Conservation (phyloP, 2,113 vertebrate genomes). For the Nesoenas mayeri region DNA sequence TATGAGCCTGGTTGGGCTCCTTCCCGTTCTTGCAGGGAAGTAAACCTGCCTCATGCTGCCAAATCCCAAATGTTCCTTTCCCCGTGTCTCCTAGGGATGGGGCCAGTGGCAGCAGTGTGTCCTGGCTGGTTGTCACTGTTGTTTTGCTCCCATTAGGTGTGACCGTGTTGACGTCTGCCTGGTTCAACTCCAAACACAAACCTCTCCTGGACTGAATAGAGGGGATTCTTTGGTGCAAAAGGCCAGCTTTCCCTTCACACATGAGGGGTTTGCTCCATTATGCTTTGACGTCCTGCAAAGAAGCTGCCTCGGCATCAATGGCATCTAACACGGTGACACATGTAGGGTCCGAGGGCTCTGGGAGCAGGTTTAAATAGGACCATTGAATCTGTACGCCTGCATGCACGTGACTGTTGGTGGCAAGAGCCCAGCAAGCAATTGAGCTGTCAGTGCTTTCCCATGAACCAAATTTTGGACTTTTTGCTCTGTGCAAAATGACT, state of each 20-base stretch:
- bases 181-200: background rate
- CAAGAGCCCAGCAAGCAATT: background rate
- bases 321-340: conserved; percentile 16
- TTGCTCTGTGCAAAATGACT: background rate
- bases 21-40: background rate
- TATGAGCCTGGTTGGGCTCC: background rate
- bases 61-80: background rate
- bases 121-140: background rate
- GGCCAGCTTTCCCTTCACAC: conserved; percentile 43
- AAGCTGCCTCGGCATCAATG: conserved; percentile 31
- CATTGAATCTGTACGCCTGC: background rate
- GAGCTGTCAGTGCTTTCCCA: background rate
- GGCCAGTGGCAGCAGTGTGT: rapidly evolving
- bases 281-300: conserved; percentile 47
- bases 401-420: background rate
- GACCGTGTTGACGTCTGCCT: background rate
- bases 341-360: background rate
- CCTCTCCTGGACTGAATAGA: background rate
- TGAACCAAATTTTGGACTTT: background rate
- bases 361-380: conserved; percentile 29
- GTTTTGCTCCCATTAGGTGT: rapidly evolving
- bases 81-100: rapidly evolving
- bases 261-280: conserved; percentile 50
- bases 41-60: background rate
- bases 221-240: background rate